Conservation (phyloP, 2,797 vertebrate genomes). For the Argya squamiceps region DNA sequence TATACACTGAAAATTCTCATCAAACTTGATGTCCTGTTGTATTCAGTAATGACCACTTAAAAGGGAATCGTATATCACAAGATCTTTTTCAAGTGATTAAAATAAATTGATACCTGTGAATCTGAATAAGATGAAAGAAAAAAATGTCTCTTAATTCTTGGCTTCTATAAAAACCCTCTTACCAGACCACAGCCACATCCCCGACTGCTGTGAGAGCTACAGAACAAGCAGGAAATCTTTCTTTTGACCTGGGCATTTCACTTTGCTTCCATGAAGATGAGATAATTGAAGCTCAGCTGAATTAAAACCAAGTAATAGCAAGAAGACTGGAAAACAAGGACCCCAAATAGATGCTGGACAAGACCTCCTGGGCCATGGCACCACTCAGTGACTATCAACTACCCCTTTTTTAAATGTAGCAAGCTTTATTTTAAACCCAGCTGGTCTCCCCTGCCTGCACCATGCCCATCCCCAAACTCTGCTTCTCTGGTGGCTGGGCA, state of each 20-base stretch:
- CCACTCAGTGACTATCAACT: not conserved
- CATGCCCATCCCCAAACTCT: not conserved
- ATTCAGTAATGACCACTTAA: constrained; percentile 21
- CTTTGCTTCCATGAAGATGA: not conserved
- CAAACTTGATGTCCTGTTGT: not conserved
- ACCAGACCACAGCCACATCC: not conserved
- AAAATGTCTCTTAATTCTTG: not conserved
- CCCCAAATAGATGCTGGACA: not conserved
- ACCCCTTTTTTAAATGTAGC: not conserved
- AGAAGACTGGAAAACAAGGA: not conserved
- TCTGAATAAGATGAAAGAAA: not conserved
- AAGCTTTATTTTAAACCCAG: not conserved
- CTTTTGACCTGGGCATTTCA: not conserved
- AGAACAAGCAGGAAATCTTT: not conserved
- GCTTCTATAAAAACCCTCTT: not conserved
- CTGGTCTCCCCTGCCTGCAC: not conserved
- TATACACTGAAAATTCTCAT: not conserved
- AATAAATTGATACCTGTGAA: not conserved
- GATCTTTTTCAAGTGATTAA: not conserved
- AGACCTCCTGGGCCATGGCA: not conserved
- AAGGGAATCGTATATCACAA: not conserved
- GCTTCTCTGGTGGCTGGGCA: not conserved
- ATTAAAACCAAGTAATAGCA: not conserved
- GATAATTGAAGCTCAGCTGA: not conserved
- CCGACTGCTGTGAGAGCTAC: not conserved